Evolutionary conservation across 2,797 vertebrate species (phyloP), one percentile per base, ranked within the genome.

Genomic region (Austrolebias charrua): DNA sequence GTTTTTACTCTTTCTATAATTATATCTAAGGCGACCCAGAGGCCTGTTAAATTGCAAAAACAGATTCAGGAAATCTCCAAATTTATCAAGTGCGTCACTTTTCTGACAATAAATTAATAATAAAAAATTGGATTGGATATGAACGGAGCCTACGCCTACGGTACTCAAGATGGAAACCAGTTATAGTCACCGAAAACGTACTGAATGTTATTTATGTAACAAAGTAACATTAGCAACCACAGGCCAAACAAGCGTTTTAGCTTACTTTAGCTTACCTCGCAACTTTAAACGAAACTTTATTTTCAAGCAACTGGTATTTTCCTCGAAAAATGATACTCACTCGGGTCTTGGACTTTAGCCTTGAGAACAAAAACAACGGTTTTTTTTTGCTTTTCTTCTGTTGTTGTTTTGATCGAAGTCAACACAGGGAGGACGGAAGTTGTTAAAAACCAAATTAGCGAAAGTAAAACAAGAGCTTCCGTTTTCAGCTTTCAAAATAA

Each of bases 401-500:
- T 31, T 65, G 10, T 61, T 75, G 19, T 48, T 56, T 50, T 61
- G 56, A 42, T 66, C 10, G 55, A 55, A 61, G 49, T 55, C 43
- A 14, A 18, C 18, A 16, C 60, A 31, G n/a, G 49, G 48, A 24
- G 15, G 12, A 43, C 45, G 46, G 18, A 46, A n/a, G 56, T 55
- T 62, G 55, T 55, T 53, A 59, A 20, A 46, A 50, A n/a, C 24
- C 15, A 1, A 52, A 44, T 4, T 18, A n/a, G 8, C 14, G 1
- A 14, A 8, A 7, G 24, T 8, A 15, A 0, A n/a, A 11, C 13
- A 0, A 4, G 5, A 0, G 0, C 2, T 76, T 79, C 81, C 62
- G 65, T 5, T 53, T 0, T 0, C 0, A 4, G 58, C 50, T 52
- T 80, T 83, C 70, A 79, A 65, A 82, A 31, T 73, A 76, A 79